Base-by-base conservation (phyloP, 2,888 invertebrate genomes). In the Patella pellucida region DNA sequence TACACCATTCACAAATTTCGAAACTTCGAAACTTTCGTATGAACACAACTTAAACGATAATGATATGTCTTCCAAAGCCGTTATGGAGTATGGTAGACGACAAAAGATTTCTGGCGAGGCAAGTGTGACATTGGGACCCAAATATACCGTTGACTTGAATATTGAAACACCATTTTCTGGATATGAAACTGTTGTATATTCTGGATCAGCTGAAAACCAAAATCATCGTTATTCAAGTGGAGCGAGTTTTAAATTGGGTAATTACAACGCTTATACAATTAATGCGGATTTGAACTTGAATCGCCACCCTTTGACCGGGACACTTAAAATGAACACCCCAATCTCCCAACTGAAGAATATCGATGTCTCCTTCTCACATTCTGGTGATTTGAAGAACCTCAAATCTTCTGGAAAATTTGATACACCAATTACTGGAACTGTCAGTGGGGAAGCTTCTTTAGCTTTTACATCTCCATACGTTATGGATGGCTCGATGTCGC, bases 141-240 rank as follows among this genome's bases (percentile, higher is more conserved):
- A 62, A 62, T 15, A 62, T 62, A 75, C 78, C 67, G 76, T 78
- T 56, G 74, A 72, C 0, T 52, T 83, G 7, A 80, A 72, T 19
- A 31, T 85, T 1, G 81, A 80, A 73, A 83, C 84, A 27, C 85
- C 85, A n/a, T 74, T 82, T 31, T 19, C 71, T 27, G 76, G 76
- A 50, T 82, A 76, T 16, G 71, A 77, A 74, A 69, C 62, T n/a
- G 62, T 62, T 19, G 19, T 62, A 9, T 62, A 62, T 62, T 62
- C 62, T 62, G 62, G n/a, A 19, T 62, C 62, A 4, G 62, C 16
- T 62, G 62, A 15, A 15, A 62, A 19, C 62, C 62, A 19, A 62
- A 15, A 9, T 9, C n/a, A 19, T n/a, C 62, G 19, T 62, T 19
- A 62, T 12, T 19, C 19, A 19, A 19, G 19, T 62, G 62, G 19